A percentile compares a stretch with the other conserved stretches of the same genome.
Conservation (phyloP, 2,797 vertebrate species). For the Cyprinella venusta region DNA sequence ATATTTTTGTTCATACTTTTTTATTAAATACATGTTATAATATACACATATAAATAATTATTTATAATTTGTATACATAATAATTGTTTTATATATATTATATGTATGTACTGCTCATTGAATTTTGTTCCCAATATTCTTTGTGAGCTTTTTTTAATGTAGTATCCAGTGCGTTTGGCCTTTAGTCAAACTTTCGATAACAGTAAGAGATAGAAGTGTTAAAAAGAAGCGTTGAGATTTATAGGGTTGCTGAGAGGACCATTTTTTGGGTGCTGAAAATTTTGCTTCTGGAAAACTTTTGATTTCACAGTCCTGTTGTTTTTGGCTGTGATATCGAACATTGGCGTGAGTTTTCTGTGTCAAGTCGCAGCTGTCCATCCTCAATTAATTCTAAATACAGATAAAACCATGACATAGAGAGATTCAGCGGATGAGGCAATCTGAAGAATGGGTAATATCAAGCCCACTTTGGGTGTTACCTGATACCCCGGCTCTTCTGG, state of each 20-base stretch:
- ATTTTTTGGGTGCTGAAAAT: conserved; percentile 61
- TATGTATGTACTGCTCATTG: background rate
- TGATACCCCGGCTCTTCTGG: conserved; percentile 50
- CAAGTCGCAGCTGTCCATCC: conserved; percentile 61
- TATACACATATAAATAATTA: background rate
- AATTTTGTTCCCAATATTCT: conserved; percentile 24
- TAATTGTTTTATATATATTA: background rate
- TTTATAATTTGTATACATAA: background rate
- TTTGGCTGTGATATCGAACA: conserved; percentile 61
- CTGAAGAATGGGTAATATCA: conserved; percentile 44
- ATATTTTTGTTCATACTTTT: background rate
- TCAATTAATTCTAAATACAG: conserved; percentile 54
- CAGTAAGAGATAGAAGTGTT: conserved; percentile 46
- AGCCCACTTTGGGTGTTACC: conserved; percentile 44
- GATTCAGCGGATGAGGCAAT: conserved; percentile 28
- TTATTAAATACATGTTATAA: background rate
- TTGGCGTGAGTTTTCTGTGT: conserved; percentile 60
- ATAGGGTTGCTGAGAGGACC: conserved; percentile 47
- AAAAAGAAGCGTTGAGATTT: conserved; percentile 33
- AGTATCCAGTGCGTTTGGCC: conserved; percentile 26
- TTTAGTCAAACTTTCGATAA: conserved; percentile 37
- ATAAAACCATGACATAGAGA: conserved; percentile 51
- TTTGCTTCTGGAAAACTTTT: conserved; percentile 62
- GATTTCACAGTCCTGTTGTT: conserved; percentile 63
- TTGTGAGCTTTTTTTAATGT: conserved; percentile 31